Evolutionary conservation across 2,888 invertebrate species (phyloP).

Genomic region (Beris morrisii): DNA sequence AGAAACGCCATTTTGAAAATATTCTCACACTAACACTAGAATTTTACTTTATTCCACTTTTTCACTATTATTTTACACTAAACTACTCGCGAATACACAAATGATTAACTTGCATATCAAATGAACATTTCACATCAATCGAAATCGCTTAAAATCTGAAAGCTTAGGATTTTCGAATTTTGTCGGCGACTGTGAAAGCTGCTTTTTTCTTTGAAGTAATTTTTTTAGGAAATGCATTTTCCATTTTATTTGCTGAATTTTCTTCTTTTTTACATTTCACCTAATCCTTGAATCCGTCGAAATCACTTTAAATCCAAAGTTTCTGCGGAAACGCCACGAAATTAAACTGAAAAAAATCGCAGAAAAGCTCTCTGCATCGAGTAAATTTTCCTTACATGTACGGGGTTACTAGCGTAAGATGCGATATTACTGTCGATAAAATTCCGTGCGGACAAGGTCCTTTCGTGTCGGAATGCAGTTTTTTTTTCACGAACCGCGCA

Average conservation of each 20-base stretch:
- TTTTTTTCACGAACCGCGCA: background rate
- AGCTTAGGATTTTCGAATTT: constrained; percentile 25
- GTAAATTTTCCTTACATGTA: constrained; percentile 11
- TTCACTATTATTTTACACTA: constrained; percentile 17
- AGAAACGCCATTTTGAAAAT: constrained; percentile 19
- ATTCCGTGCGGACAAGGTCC: background rate
- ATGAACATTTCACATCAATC: constrained; percentile 1
- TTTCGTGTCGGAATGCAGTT: background rate
- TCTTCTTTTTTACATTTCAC: no score
- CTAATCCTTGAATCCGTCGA: no score
- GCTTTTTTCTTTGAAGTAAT: constrained; percentile 32
- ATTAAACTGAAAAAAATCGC: no score
- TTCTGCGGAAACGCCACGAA: no score
- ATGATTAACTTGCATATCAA: constrained; percentile 24
- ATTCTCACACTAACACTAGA: no score
- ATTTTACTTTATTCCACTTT: constrained; percentile 1
- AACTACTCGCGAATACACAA: constrained; percentile 20
- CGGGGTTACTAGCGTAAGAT: background rate
- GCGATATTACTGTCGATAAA: background rate
- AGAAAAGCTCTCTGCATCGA: constrained; percentile 25
- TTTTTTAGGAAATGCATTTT: constrained; percentile 32
- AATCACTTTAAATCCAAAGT: no score
- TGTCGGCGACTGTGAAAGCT: constrained; percentile 33
- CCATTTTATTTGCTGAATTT: background rate
- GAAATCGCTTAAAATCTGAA: constrained; percentile 4